Evolutionary conservation across 2,888 invertebrate genomes (phyloP), one percentile per base, ranked within the genome.

Genomic region (Adelphocoris suturalis): DNA sequence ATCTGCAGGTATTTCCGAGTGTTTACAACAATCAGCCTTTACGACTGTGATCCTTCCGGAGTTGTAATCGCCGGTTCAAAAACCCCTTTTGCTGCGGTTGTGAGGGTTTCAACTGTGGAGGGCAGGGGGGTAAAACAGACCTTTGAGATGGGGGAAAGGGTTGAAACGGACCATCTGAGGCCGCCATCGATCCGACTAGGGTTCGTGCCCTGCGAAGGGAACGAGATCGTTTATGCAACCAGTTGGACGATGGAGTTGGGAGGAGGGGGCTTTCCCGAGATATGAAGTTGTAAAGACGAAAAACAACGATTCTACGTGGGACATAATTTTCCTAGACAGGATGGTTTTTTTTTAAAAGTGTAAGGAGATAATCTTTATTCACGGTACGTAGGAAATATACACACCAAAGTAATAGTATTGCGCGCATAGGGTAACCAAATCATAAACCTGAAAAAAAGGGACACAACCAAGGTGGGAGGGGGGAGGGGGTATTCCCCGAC

Each of bases 211-310:
- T 19, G 23, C 27, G 68, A 12, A 68, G 68, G 68, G 68, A 68
- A 68, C 19, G 68, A 68, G 68, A 68, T 23, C 68, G 68, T 68
- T 68, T 68, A 68, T 68, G 68, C 68, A 68, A 68, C 57, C 57
- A n/a, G 57, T 11, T 52, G 52, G 52, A 52, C n/a, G n/a, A n/a
- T n/a, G 52, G 52, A 52, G 16, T n/a, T 23, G 27, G 13, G 12
- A 12, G n/a, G 11, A 9, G 27, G 27, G 27, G 68, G 12, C 5
- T 23, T 68, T 68, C 9, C 27, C 23, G 13, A 68, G 68, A 68
- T 68, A 68, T 68, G 68, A 68, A 68, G 19, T 68, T 68, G 68
- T 68, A 52, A 23, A 68, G 23, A 68, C 5, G 68, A 23, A 57
- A 57, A 68, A 68, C 27, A 68, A 68, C 12, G 68, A 12, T 68